These are phyloP conservation scores for Phenacoccus solenopsis DNA, from an alignment of 1,140 invertebrate genomes.

Conservation along the genomic window DNA sequence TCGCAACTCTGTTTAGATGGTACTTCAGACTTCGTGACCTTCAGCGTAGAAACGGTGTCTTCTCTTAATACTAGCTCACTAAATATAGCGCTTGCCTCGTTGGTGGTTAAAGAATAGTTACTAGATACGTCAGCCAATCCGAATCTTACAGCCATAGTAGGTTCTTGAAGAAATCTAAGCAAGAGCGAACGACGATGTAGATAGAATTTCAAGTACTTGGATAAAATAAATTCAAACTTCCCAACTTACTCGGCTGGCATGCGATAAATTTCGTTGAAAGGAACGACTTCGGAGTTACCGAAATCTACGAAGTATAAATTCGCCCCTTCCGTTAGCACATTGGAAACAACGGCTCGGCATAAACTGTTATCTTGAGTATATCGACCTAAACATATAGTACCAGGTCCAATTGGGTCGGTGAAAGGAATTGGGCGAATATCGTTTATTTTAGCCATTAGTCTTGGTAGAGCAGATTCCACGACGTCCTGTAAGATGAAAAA, in stretches of 20 bases:
- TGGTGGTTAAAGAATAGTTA: background rate
- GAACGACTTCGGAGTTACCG: conserved; percentile 55
- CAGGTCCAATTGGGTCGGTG: conserved; percentile 48
- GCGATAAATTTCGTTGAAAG: conserved; percentile 52
- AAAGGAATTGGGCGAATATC: conserved; percentile 36
- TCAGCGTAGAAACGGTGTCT: background rate
- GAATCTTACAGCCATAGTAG: background rate
- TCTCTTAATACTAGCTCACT: background rate
- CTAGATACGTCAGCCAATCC: background rate
- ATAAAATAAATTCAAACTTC: too few species aligned
- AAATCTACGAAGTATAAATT: conserved; percentile 66
- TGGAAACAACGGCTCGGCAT: conserved; percentile 57
- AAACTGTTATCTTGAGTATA: conserved; percentile 48
- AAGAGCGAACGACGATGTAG: background rate
- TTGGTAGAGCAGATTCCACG: conserved; percentile 37
- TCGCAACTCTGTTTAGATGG: background rate
- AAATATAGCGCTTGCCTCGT: background rate
- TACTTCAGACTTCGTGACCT: background rate
- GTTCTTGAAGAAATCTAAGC: background rate
- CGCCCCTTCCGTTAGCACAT: conserved; percentile 42
- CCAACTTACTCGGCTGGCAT: conserved; percentile 52
- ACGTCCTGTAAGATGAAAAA: conserved; percentile 17
- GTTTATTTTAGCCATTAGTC: conserved; percentile 54
- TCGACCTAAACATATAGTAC: conserved; percentile 54
- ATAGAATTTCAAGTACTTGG: background rate